These are phyloP conservation scores for Microcebus ravelobensis DNA, from an alignment of 2,113 vertebrate genomes.

Conservation along the genomic window DNA sequence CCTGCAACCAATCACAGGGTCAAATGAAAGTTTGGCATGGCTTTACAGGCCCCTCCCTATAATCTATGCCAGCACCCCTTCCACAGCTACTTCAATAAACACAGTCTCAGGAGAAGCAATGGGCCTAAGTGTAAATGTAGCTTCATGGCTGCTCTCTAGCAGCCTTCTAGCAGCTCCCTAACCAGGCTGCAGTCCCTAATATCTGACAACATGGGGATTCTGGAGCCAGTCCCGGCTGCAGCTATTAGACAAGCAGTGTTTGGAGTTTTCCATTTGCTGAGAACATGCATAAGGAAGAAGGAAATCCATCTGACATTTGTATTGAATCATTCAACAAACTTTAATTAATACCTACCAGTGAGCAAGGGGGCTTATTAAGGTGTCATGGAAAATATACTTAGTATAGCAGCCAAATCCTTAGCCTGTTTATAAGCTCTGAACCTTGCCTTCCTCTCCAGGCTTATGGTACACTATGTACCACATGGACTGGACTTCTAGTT, in stretches of 20 bases:
- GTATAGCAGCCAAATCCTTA: background rate
- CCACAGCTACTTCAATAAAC: background rate
- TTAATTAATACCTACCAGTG: background rate
- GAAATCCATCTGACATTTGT: background rate
- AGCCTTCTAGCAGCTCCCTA: background rate
- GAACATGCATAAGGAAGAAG: background rate
- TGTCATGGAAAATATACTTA: background rate
- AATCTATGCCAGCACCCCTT: background rate
- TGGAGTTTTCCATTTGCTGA: background rate
- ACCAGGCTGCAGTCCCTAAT: background rate
- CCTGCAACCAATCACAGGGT: background rate
- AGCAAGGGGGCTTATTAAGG: background rate
- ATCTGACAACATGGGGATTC: background rate
- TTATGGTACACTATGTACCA: background rate
- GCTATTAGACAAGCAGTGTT: background rate
- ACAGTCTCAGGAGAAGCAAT: background rate
- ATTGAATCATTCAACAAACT: background rate
- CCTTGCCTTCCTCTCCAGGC: background rate
- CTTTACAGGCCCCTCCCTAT: too few species aligned
- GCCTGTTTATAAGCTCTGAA: background rate
- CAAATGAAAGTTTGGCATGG: background rate
- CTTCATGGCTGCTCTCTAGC: background rate
- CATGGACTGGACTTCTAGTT: background rate
- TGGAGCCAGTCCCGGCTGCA: background rate
- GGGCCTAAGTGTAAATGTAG: background rate